Conservation (phyloP, 1,140 invertebrate genomes). For the Triops cancriformis region DNA sequence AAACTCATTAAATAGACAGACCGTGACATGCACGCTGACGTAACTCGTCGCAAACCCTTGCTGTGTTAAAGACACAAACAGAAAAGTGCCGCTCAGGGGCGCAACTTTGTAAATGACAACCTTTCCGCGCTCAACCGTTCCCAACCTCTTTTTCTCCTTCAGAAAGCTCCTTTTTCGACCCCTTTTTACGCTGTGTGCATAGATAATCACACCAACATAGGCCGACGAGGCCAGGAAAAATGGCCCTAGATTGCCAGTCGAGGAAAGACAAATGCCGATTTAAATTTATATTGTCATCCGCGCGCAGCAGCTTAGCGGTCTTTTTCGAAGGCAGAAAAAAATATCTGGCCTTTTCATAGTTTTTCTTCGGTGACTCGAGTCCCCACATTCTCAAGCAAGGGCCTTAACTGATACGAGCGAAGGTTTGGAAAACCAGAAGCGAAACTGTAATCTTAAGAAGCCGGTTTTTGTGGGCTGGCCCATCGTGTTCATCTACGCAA, state of each 20-base stretch:
- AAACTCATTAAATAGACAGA: conserved; percentile 1
- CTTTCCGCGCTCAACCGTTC: not conserved
- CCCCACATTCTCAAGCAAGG: not conserved
- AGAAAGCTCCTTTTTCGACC: not conserved
- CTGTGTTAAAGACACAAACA: not conserved
- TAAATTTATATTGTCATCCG: not conserved
- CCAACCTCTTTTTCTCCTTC: not conserved
- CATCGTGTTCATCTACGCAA: not conserved
- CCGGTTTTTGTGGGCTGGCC: not conserved
- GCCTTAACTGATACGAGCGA: not conserved
- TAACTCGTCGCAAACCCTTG: not conserved
- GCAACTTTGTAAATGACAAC: not conserved
- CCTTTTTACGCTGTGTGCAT: not conserved
- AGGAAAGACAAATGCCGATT: not conserved
- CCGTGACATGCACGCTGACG: not conserved
- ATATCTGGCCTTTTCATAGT: not conserved
- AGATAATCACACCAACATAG: not conserved
- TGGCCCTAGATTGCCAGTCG: not conserved
- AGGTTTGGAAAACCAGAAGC: not conserved
- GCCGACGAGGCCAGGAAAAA: not conserved
- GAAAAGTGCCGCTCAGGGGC: not conserved
- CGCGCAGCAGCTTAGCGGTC: not conserved
- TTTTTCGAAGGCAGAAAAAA: not conserved
- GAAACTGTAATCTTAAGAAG: not conserved
- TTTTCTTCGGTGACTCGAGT: not conserved